A percentile compares a stretch with the other conserved stretches of the same genome.
Conservation (phyloP, 2,113 vertebrate species). For the Vulpes vulpes region DNA sequence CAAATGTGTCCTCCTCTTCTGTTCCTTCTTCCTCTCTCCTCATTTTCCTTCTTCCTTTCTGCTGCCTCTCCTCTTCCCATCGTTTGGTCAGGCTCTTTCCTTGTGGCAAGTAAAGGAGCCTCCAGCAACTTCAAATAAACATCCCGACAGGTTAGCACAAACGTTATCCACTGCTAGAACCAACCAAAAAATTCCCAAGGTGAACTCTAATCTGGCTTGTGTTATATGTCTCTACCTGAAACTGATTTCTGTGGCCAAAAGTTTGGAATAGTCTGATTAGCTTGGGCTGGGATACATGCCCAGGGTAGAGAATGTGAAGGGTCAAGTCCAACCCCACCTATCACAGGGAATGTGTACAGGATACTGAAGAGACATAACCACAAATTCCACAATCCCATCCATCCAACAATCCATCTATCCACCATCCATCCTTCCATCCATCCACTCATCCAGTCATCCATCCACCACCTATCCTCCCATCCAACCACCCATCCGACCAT, state of each 20-base stretch:
- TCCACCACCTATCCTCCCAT: too few relatives aligned
- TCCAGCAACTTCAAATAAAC: not conserved
- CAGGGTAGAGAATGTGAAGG: not conserved
- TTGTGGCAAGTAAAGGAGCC: not conserved
- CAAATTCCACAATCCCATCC: not conserved
- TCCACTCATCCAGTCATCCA: fast-evolving
- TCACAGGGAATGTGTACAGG: not conserved
- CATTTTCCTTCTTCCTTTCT: not conserved
- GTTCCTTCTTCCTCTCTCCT: not conserved
- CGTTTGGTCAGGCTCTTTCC: not conserved
- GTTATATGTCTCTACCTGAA: not conserved
- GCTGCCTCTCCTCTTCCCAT: not conserved
- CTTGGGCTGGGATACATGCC: not conserved
- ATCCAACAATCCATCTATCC: not conserved
- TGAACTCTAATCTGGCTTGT: not conserved
- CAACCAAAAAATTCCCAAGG: not conserved
- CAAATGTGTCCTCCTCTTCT: not conserved
- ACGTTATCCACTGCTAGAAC: not conserved
- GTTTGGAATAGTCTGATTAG: not conserved
- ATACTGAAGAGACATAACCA: not conserved
- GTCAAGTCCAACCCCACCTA: not conserved
- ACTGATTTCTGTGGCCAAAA: constrained; percentile 8
- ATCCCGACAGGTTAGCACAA: not conserved
- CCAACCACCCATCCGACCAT: not conserved
- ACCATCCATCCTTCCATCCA: not conserved